Evolutionary conservation across 2,113 vertebrate species (phyloP), one percentile per base, ranked within the genome.

Genomic region (Tyto alba): DNA sequence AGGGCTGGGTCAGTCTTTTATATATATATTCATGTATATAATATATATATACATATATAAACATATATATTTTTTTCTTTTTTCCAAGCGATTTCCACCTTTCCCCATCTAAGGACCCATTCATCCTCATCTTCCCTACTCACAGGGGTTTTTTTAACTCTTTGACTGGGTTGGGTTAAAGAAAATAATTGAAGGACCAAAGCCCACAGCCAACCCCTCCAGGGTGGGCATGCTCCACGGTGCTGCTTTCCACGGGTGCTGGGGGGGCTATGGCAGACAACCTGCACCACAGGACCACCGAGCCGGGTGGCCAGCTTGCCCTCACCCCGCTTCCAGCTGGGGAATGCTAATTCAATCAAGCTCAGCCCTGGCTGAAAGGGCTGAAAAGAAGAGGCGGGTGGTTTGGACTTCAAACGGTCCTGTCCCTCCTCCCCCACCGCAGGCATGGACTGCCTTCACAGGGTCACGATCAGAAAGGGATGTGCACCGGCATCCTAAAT

Each of bases 1-100:
- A 97, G 53, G 79, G 50, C 91, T 52, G 72, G 97, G 97, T 96
- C 97, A 97, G 56, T 47, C 66, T 91, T 91, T 88, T 88, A n/a
- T n/a, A 60, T 75, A 55, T 53, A 4, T 85, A 78, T 81, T 64
- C 83, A 69, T 60, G 34, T 30, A 45, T 27, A 32, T 47, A 15
- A 59, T 19, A 85, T 5, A 29, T 34, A 55, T 4, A 34, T 17
- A n/a, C 10, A 9, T 45, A 52, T 10, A 45, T 13, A 68, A 5
- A 38, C 5, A 8, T 1, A 4, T 2, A 6, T 15, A 3, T 27
- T 11, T 55, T 41, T 71, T 66, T 56, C 23, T 85, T 72, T 25
- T 74, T 92, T 60, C 13, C 75, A 85, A 71, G 64, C 81, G 55
- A 64, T 67, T 82, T 94, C 76, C 56, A 88, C 45, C 68, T 88